Percentiles rank a stretch among this genome's conserved stretches.
These are phyloP conservation scores for Thyatira batis DNA, from an alignment of 2,888 invertebrate species.

Conservation along the genomic window DNA sequence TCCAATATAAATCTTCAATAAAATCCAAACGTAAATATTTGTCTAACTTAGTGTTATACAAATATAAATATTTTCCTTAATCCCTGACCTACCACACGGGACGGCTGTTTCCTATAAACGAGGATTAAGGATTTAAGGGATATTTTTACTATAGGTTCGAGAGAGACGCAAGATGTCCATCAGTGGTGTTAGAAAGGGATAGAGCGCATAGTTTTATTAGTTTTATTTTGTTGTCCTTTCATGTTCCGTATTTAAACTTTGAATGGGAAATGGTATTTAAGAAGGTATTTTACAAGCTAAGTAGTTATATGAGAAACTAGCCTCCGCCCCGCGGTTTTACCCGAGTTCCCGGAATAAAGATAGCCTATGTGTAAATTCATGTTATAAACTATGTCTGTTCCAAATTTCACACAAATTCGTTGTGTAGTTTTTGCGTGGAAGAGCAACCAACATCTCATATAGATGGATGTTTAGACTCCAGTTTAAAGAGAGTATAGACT, in stretches of 20 bases:
- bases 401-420: too few relatives aligned
- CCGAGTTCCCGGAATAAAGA: too few relatives aligned
- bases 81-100: not conserved
- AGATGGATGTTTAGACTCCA: too few relatives aligned
- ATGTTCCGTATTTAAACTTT: not conserved
- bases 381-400: too few relatives aligned
- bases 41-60: not conserved
- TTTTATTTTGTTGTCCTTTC: not conserved
- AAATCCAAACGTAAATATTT: not conserved
- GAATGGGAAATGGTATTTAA: not conserved
- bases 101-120: not conserved
- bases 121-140: not conserved
- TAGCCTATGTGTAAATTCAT: too few relatives aligned
- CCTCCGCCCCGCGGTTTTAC: too few relatives aligned
- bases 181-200: not conserved
- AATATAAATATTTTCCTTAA: not conserved
- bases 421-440: too few relatives aligned
- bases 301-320: too few relatives aligned
- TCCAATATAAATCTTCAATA: too few relatives aligned
- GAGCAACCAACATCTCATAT: too few relatives aligned
- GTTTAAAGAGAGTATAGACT: too few relatives aligned
- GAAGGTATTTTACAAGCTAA: not conserved
- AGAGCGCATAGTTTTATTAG: not conserved
- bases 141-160: not conserved
- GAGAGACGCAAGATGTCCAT: not conserved